phyloP scores from a whole-genome alignment of 2,113 vertebrate species.

The Gymnobelideus leadbeateri region DNA sequence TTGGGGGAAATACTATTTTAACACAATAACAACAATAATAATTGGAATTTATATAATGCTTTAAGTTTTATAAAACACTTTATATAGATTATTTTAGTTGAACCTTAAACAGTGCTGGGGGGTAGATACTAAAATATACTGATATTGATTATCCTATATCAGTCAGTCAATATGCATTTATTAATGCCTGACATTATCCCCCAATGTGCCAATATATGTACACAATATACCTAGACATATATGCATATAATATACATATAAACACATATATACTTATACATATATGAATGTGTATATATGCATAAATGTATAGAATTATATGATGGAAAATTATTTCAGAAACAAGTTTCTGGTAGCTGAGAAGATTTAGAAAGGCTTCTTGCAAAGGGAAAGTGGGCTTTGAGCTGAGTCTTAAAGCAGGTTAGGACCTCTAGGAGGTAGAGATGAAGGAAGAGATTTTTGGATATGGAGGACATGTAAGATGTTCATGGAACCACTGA shows the following conservation, averaged over 20 bases:
- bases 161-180: not conserved
- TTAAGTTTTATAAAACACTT: not conserved
- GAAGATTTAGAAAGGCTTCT: not conserved
- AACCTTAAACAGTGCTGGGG: not conserved
- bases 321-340: not conserved
- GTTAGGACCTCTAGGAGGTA: not conserved
- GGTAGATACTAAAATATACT: not conserved
- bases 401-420: not conserved
- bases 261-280: not conserved
- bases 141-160: not conserved
- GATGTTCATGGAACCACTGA: not conserved
- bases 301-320: not conserved
- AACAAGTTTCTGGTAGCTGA: not conserved
- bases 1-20: not conserved
- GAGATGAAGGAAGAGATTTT: not conserved
- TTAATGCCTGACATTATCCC: not conserved
- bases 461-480: not conserved
- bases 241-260: not conserved
- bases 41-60: not conserved
- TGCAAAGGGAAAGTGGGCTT: not conserved
- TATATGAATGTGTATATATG: no score
- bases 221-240: not conserved
- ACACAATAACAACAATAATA: not conserved
- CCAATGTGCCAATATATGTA: not conserved
- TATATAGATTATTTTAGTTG: not conserved